These are phyloP conservation scores for Burhinus oedicnemus DNA, from an alignment of 2,113 vertebrate genomes.

Conservation along the genomic window DNA sequence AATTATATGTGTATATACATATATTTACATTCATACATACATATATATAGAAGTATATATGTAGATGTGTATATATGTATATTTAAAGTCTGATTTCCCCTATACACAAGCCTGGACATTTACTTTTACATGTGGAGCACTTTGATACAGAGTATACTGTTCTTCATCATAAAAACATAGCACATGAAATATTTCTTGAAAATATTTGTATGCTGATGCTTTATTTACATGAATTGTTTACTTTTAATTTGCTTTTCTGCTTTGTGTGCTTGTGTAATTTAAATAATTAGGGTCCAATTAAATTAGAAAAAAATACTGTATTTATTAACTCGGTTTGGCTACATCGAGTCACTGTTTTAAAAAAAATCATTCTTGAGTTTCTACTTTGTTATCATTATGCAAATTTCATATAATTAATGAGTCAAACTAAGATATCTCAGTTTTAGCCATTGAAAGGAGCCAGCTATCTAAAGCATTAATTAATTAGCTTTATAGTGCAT, in stretches of 20 bases:
- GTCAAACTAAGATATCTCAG: not conserved
- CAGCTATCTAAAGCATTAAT: not conserved
- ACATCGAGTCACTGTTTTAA: not conserved
- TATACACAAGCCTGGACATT: not conserved
- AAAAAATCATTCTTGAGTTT: not conserved
- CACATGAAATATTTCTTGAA: not conserved
- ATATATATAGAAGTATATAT: not conserved
- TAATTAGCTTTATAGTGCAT: not conserved
- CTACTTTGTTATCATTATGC: not conserved
- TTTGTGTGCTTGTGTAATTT: not conserved
- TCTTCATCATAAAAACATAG: not conserved
- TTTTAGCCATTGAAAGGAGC: not conserved
- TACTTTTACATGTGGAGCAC: not conserved
- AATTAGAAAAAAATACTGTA: not conserved
- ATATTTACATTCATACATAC: no score
- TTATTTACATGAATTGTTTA: not conserved
- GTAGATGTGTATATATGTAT: not conserved
- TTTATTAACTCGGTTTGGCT: not conserved
- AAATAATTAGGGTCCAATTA: not conserved
- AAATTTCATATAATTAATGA: conserved; percentile 24
- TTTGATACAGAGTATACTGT: not conserved
- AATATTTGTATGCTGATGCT: not conserved
- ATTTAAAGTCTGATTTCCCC: not conserved
- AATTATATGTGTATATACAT: not conserved
- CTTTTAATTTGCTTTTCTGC: not conserved